Evolutionary conservation across 2,888 invertebrate genomes (phyloP), one percentile per base, ranked within the genome.

Genomic region (Drosophila fulvimacula): DNA sequence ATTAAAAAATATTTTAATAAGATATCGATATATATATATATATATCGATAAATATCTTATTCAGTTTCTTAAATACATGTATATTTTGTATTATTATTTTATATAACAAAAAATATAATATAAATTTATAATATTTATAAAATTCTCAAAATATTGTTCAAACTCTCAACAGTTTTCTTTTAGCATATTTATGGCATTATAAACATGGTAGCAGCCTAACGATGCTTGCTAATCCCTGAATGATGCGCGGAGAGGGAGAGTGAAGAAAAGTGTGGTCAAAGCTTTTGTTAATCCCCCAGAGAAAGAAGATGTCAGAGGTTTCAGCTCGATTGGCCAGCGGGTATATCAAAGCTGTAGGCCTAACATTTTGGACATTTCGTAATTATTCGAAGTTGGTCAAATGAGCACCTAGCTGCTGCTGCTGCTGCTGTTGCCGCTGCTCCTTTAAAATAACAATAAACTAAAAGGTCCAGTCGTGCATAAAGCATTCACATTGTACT

Each of bases 391-490:
- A 36, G 46, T 60, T 44, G 57, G 38, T 34, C 38, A 46, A 61
- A 52, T 59, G 51, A 46, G 58, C 24, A 39, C 27, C 5, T 42
- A 24, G 63, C 10, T 41, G 39, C 46, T 63, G 4, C 61, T 74
- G 7, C 30, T 32, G 68, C 42, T 61, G 1, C 57, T 72, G 32
- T 3, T 38, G 59, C 36, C 32, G 67, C 46, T 63, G 3, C 61
- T n/a, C n/a, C n/a, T 74, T 79, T 67, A 79, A 84, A 82, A 82
- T 73, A 88, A 88, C 86, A 83, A 83, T 83, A 88, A 88, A 88
- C 83, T 88, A 79, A 83, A 82, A 85, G 80, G 86, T 88, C 74
- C 86, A 85, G 68, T 83, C 88, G 88, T 83, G 83, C 83, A 83
- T 85, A 88, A 83, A 85, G 86, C 86, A 88, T 76, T 88, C 73